phyloP scores from a whole-genome alignment of 1,140 invertebrate genomes.

The Diorhabda elongata region DNA sequence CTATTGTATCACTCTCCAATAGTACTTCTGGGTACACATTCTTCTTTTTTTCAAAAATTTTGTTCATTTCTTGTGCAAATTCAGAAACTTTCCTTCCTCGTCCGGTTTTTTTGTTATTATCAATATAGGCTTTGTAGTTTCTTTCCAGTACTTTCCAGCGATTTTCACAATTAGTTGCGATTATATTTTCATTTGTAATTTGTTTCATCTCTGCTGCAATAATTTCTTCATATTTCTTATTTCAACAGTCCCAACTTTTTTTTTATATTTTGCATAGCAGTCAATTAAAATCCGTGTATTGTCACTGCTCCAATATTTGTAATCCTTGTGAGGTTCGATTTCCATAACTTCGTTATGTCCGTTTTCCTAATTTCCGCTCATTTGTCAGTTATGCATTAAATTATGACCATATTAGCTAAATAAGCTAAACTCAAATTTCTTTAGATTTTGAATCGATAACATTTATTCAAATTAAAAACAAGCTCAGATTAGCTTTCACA shows the following conservation, averaged over 20 bases:
- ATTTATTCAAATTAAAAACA: too few species aligned
- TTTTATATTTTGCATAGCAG: not conserved
- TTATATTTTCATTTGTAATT: too few species aligned
- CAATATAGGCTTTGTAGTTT: not conserved
- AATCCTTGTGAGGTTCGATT: not conserved
- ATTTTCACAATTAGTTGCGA: slow-evolving; percentile 1
- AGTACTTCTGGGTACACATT: not conserved
- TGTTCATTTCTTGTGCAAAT: slow-evolving; percentile 8
- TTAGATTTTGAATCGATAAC: too few species aligned
- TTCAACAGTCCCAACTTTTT: not conserved
- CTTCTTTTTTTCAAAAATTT: not conserved
- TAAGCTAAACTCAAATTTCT: too few species aligned
- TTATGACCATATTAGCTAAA: too few species aligned
- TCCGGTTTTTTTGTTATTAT: slow-evolving; percentile 8
- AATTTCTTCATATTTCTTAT: not conserved
- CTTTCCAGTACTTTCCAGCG: slow-evolving; percentile 4
- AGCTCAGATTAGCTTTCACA: too few species aligned
- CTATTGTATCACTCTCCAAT: not conserved
- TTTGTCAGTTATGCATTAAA: too few species aligned
- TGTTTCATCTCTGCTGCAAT: not conserved
- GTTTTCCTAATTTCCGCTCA: too few species aligned
- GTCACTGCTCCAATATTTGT: not conserved
- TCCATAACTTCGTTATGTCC: not conserved
- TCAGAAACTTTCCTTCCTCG: slow-evolving; percentile 7
- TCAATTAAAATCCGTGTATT: not conserved